Evolutionary conservation across 2,888 invertebrate genomes (phyloP).

Genomic region (Cosmia trapezina): DNA sequence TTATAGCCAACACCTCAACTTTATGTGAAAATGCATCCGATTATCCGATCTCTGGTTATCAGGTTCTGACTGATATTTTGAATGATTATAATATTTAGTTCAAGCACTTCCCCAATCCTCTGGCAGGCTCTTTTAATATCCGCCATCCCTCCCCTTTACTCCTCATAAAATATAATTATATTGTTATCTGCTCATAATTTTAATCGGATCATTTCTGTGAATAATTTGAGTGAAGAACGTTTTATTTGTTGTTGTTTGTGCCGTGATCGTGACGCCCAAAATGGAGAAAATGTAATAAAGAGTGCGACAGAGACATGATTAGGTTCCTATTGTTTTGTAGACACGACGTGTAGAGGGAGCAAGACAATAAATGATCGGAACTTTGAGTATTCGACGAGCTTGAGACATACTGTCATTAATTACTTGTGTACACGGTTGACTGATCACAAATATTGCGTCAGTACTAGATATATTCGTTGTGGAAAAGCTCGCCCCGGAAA

Average conservation of each 20-base stretch:
- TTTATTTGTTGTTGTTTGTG: constrained; percentile 48
- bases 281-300: constrained; percentile 1
- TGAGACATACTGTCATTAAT: constrained; percentile 27
- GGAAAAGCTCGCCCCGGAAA: background rate
- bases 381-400: background rate
- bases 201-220: constrained; percentile 31
- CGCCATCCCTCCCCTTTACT: background rate
- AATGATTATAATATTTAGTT: constrained; percentile 8
- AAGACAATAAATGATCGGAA: constrained; percentile 8
- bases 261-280: background rate
- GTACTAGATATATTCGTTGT: background rate
- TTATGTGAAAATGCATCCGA: no score
- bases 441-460: constrained; percentile 12
- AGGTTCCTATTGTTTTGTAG: background rate
- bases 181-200: constrained; percentile 20
- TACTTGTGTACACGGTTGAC: constrained; percentile 20
- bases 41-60: no score
- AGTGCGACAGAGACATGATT: background rate
- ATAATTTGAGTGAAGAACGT: constrained; percentile 37
- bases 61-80: background rate
- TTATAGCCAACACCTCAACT: no score
- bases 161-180: constrained; percentile 26
- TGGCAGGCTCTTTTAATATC: background rate
- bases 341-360: background rate
- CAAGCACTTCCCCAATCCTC: background rate